A percentile compares a stretch with the other conserved stretches of the same genome.
These are phyloP conservation scores for Rousettus madagascariensis DNA, from an alignment of 2,797 vertebrate species.

Conservation along the genomic window DNA sequence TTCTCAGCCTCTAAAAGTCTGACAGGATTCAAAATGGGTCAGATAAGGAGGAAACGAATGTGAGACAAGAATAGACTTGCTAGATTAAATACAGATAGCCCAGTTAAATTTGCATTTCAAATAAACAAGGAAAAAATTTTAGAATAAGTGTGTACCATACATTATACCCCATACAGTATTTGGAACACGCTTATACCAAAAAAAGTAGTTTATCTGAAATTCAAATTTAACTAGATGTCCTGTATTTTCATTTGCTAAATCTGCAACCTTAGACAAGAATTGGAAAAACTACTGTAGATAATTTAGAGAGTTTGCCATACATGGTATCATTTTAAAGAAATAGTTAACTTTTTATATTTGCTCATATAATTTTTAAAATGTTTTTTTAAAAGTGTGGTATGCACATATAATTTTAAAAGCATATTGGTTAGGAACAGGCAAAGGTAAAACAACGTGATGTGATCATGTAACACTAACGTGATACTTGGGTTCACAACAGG, in stretches of 20 bases:
- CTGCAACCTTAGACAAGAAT: conserved; percentile 24
- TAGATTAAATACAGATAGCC: conserved; percentile 22
- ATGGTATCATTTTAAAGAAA: background rate
- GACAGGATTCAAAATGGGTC: conserved; percentile 52
- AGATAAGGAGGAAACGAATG: conserved; percentile 30
- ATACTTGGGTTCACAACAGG: background rate
- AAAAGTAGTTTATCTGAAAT: conserved; percentile 30
- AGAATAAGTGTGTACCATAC: background rate
- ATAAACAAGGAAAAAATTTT: conserved; percentile 2
- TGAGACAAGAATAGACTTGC: conserved; percentile 22
- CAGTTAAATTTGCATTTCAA: conserved; percentile 54
- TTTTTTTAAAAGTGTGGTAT: background rate
- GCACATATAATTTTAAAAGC: background rate
- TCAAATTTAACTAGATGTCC: background rate
- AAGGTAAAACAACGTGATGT: background rate
- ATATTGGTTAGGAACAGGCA: background rate
- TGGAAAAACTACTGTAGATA: conserved; percentile 7
- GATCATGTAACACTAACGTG: background rate
- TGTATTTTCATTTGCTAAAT: conserved; percentile 46
- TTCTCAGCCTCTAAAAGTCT: conserved; percentile 21
- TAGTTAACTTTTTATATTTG: background rate
- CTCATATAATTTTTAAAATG: background rate
- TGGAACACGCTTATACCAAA: background rate
- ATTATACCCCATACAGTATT: background rate
- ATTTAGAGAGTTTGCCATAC: background rate